Base-by-base conservation (phyloP, 2,888 invertebrate genomes). In the Chymomyza caudatula region DNA sequence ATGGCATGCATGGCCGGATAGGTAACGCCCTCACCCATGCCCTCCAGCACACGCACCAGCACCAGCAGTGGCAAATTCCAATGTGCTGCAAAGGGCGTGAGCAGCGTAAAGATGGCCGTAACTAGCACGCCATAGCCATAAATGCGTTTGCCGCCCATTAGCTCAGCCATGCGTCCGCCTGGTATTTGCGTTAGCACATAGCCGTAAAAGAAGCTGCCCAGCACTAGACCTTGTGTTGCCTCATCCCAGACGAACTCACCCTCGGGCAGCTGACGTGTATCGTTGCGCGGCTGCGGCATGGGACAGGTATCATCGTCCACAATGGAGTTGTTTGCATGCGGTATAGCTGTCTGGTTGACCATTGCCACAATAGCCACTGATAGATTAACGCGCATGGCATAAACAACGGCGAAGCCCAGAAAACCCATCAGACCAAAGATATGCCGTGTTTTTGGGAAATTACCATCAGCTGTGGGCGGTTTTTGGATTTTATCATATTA, bases 351-450 rank as follows among this genome's bases (percentile, higher is more conserved):
- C 60, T 93, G 92, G 88, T 96, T 96, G 47, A 96, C 95, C 98
- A 98, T 98, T 29, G 97, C 97, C 29, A 98, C 97, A 86, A 98
- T 96, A 43, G 98, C 97, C 20, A 98, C 96, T 0, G 97, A 97
- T 37, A 98, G 92, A 90, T 97, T 97, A 0, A 97, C 96, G 66
- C 97, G 92, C 95, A 97, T 96, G 0, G 96, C 96, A 90, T 97
- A 97, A 3, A 96, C 96, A 87, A 96, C 94, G 66, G 96, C 96
- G 88, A 96, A 96, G 13, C 97, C 97, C 58, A 96, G 91, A 87
- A 97, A 97, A 15, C 96, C 96, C 91, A 97, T 92, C 56, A 97
- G 92, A 0, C 96, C 96, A 63, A 97, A 92, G 3, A 95, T 93
- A 85, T 95, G 94, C 42, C 96, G 92, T 62, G 95, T 92, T 91